Evolutionary conservation across 2,888 invertebrate genomes (phyloP).

Genomic region (Rhagophthalmus giganteus): DNA sequence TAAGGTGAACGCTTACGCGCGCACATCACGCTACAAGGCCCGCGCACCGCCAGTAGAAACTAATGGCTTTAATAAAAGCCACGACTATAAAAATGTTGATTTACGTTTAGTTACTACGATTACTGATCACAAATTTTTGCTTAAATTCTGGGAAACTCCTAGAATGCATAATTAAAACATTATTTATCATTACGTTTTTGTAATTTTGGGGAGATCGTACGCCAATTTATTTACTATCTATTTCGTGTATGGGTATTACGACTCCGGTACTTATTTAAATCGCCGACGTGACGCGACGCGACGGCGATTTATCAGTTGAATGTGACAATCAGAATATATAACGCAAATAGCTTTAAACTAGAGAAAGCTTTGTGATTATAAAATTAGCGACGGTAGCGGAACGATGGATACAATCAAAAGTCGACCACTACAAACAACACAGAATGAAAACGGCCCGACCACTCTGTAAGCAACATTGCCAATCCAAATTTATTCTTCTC

Average conservation of each 20-base stretch:
- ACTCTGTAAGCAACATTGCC: slow-evolving; percentile 15
- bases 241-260: no score
- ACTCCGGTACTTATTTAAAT: slow-evolving; percentile 8
- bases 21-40: slow-evolving; percentile 46
- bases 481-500: slow-evolving; percentile 12
- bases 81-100: slow-evolving; percentile 57
- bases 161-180: slow-evolving; percentile 55
- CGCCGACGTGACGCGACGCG: no score
- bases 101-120: slow-evolving; percentile 55
- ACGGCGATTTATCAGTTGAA: slow-evolving; percentile 22
- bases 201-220: slow-evolving; percentile 29
- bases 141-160: slow-evolving; percentile 49
- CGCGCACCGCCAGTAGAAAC: slow-evolving; percentile 47
- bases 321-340: slow-evolving; percentile 10
- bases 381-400: slow-evolving; percentile 25
- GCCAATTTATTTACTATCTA: slow-evolving; percentile 28
- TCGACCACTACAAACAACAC: slow-evolving; percentile 13
- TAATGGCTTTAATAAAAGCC: slow-evolving; percentile 58
- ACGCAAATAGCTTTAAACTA: slow-evolving; percentile 11
- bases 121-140: slow-evolving; percentile 55
- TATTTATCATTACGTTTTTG: slow-evolving; percentile 49
- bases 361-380: slow-evolving; percentile 18
- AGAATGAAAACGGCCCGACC: slow-evolving; percentile 7
- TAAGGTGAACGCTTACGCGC: slow-evolving; percentile 45
- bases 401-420: slow-evolving; percentile 21